A percentile compares a stretch with the other conserved stretches of the same genome.
Conservation (phyloP, 2,888 invertebrate genomes). For the Orchesella flavescens region DNA sequence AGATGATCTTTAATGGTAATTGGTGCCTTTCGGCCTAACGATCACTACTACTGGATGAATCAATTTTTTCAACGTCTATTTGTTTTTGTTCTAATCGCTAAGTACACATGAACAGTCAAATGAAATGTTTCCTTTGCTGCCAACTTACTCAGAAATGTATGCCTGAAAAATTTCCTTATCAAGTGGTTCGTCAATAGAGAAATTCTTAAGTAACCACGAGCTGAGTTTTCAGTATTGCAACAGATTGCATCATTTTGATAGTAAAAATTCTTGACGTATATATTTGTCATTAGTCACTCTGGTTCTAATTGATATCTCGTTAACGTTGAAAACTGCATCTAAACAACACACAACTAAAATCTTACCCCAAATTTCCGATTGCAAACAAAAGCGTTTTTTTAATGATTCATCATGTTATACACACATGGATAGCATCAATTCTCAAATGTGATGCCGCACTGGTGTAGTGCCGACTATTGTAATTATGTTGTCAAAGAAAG, state of each 20-base stretch:
- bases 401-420: not conserved
- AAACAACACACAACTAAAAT: not conserved
- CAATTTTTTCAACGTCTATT: not conserved
- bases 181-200: no score
- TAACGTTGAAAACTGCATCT: not conserved
- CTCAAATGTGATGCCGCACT: not conserved
- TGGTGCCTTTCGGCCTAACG: constrained; percentile 35
- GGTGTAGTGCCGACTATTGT: not conserved
- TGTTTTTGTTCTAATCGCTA: not conserved
- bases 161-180: not conserved
- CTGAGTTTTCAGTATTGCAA: no score
- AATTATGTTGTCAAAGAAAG: constrained; percentile 54
- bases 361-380: not conserved
- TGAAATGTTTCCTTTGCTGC: no score
- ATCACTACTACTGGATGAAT: constrained; percentile 23
- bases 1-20: constrained; percentile 52
- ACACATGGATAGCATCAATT: not conserved
- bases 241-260: no score
- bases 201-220: no score
- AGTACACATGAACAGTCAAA: no score
- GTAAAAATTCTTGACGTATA: no score
- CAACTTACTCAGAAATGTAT: not conserved
- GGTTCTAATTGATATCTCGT: constrained; percentile 53
- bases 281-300: constrained; percentile 33
- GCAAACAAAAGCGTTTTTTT: constrained; percentile 23